A percentile compares a stretch with the other conserved stretches of the same genome.
Evolutionary conservation across 2,888 invertebrate species (phyloP).

Genomic region (Agriotes lineatus): DNA sequence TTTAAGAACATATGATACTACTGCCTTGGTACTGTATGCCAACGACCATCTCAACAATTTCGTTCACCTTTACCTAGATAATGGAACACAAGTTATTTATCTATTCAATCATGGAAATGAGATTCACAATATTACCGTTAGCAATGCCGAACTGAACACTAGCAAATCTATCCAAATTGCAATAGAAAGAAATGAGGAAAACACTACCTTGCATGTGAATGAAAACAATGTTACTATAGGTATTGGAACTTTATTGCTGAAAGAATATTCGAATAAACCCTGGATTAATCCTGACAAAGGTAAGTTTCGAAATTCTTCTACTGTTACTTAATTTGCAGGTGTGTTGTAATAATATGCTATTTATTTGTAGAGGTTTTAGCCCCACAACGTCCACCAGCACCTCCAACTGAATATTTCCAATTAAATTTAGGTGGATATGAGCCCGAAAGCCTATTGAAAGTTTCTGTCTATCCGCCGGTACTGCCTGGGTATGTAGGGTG

Average conservation of each 20-base stretch:
- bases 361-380: slow-evolving; percentile 80
- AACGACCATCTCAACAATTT: slow-evolving; percentile 95
- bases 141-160: slow-evolving; percentile 80
- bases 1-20: slow-evolving; percentile 86
- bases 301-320: slow-evolving; percentile 59
- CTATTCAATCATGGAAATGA: slow-evolving; percentile 86
- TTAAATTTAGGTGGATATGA: slow-evolving; percentile 90
- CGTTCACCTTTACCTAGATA: slow-evolving; percentile 87
- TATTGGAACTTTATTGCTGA: slow-evolving; percentile 77
- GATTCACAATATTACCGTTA: slow-evolving; percentile 83
- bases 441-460: slow-evolving; percentile 76
- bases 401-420: slow-evolving; percentile 91
- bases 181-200: slow-evolving; percentile 79
- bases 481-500: slow-evolving; percentile 88
- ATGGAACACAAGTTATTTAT: slow-evolving; percentile 84
- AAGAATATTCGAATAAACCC: slow-evolving; percentile 86
- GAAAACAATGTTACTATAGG: slow-evolving; percentile 79
- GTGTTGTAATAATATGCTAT: not conserved
- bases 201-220: slow-evolving; percentile 86
- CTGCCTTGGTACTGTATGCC: slow-evolving; percentile 88
- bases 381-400: slow-evolving; percentile 89
- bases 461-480: slow-evolving; percentile 67
- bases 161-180: slow-evolving; percentile 91
- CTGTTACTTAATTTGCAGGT: not conserved
- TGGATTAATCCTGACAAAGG: slow-evolving; percentile 88